Base-by-base conservation (phyloP, 2,888 invertebrate species). In the Parnassius orleans region DNA sequence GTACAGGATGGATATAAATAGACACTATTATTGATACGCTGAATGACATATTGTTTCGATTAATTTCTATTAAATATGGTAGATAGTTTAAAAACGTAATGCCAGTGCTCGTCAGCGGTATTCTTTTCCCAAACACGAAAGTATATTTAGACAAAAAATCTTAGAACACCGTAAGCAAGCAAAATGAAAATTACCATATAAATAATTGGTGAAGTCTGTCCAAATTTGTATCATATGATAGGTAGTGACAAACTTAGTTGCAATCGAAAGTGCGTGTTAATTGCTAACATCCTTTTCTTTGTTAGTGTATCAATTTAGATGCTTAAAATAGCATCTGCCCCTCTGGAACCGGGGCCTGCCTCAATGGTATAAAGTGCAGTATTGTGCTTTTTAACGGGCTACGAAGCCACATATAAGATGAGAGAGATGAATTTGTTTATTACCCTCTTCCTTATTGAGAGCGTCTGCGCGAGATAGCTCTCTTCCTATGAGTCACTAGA, bases 401-500 rank as follows among this genome's bases (percentile, higher is more conserved):
- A 76, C 78, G 82, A 83, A 86, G 88, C 87, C 83, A 83, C 88
- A 85, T 86, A 88, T 86, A 88, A 90, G 90, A 89, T 85, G 86
- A 81, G 82, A 86, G 90, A 90, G 90, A 89, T 90, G 91, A 90
- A 89, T 90, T 90, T 88, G 89, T 90, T 91, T 90, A 91, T 91
- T 91, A 84, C 88, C 86, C 87, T 86, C 90, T 90, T 91, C 91
- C 91, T 91, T 89, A 91, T 91, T 90, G 91, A 90, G 89, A 89
- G 79, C 88, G 90, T 90, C 90, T 90, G 90, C 73, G 79, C 82
- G 77, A 87, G 90, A 90, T 90, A 87, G 87, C 87, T 88, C 88
- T 87, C 90, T 90, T 91, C 90, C 90, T 90, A 89, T 91, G 90
- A 91, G 79, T 91, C 90, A 91, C 85, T 90, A 90, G 90, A 90